These are phyloP conservation scores for Apogon talboti DNA, from an alignment of 2,797 vertebrate genomes.

Conservation along the genomic window DNA sequence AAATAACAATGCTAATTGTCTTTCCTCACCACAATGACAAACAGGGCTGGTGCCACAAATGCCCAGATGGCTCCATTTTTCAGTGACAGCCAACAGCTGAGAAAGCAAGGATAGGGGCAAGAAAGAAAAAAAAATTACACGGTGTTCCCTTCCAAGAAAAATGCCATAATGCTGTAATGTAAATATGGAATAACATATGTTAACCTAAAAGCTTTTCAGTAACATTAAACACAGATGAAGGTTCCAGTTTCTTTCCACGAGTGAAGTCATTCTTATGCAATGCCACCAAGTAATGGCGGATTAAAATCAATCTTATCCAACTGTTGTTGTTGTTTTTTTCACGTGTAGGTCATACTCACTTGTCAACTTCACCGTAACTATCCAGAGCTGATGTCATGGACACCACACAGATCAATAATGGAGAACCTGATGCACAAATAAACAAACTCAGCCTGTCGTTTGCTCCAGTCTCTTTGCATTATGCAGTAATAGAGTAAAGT, in stretches of 20 bases:
- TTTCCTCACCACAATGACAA: conserved; percentile 91
- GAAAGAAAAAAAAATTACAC: conserved; percentile 5
- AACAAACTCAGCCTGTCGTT: conserved; percentile 24
- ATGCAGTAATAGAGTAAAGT: background rate
- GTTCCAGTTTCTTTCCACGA: conserved; percentile 35
- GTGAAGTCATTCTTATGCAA: conserved; percentile 54
- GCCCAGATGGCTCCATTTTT: conserved; percentile 94
- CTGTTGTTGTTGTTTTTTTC: background rate
- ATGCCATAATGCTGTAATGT: conserved; percentile 17
- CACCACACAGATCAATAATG: conserved; percentile 89
- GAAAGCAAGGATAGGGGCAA: conserved; percentile 43
- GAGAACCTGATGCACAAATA: conserved; percentile 84
- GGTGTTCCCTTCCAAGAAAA: conserved; percentile 2
- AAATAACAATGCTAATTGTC: background rate
- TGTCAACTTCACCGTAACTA: conserved; percentile 90
- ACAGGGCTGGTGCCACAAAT: conserved; percentile 93
- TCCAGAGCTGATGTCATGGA: conserved; percentile 86
- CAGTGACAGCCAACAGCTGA: conserved; percentile 96
- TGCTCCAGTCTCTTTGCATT: background rate
- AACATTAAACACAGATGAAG: conserved; percentile 14
- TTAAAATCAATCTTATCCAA: conserved; percentile 16
- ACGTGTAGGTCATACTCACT: conserved; percentile 84
- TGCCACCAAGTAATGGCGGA: conserved; percentile 9
- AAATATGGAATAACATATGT: conserved; percentile 34
- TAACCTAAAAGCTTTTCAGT: conserved; percentile 27